phyloP scores from a whole-genome alignment of 2,113 vertebrate genomes.

The Amphilophus citrinellus region DNA sequence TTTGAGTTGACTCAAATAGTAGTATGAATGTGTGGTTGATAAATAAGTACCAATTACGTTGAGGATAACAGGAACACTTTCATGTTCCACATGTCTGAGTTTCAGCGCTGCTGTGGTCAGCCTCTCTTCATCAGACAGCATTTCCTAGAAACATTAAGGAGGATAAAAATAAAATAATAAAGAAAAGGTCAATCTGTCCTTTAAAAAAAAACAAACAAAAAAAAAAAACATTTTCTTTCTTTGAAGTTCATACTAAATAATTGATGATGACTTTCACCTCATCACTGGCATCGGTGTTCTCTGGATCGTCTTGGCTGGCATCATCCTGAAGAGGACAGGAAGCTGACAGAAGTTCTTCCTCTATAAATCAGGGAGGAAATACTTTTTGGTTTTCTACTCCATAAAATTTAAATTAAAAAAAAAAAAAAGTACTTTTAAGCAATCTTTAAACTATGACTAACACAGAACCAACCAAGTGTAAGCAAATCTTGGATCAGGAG shows the following conservation, averaged over 20 bases:
- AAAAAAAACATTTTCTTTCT: background rate
- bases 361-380: slow-evolving; percentile 25
- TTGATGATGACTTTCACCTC: slow-evolving; percentile 37
- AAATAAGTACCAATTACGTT: slow-evolving; percentile 92
- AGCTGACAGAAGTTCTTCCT: slow-evolving; percentile 33
- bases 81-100: slow-evolving; percentile 82
- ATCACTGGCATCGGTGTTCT: slow-evolving; percentile 4
- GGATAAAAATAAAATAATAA: background rate
- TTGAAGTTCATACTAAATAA: background rate
- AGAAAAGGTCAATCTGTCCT: background rate
- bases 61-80: slow-evolving; percentile 89
- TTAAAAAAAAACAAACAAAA: background rate
- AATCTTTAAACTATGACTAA: background rate
- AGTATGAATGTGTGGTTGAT: background rate
- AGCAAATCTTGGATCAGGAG: slow-evolving; percentile 25
- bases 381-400: background rate
- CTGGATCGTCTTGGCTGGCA: background rate
- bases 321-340: slow-evolving; percentile 44
- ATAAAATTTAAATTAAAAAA: background rate
- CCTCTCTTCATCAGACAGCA: slow-evolving; percentile 72
- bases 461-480: slow-evolving; percentile 59
- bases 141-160: slow-evolving; percentile 64
- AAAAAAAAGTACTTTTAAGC: background rate
- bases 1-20: background rate
- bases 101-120: slow-evolving; percentile 84